Base-by-base conservation (phyloP, 2,797 vertebrate genomes). In the Gobionotothen gibberifrons region DNA sequence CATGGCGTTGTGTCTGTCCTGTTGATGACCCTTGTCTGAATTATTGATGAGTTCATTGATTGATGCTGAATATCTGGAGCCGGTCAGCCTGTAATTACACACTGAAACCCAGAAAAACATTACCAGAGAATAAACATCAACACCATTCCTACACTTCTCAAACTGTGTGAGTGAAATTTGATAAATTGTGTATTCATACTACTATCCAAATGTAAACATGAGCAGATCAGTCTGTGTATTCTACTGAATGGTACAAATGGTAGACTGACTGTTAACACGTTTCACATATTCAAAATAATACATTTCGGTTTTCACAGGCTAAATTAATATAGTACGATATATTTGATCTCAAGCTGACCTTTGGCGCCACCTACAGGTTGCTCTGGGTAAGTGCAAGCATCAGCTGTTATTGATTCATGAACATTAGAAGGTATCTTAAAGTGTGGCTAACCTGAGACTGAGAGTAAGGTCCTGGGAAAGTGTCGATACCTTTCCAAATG, bases 31-130 rank as follows among this genome's bases (percentile, higher is more conserved):
- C 11, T 12, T 3, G 8, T 52, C 22, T 90, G 74, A 87, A 89
- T 88, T 52, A 90, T 87, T 87, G 26, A 88, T 89, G 83, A 77
- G 49, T 39, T 68, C 4, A 87, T 86, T 58, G 83, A 81, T 87
- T 87, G 26, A 15, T 5, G 43, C 32, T 52, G 46, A 74, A 78
- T 78, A 75, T 85, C 61, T 32, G 63, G 72, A 54, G 32, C 44
- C 14, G 1, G 9, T 49, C 48, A 44, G 65, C 4, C 54, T 58
- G 66, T 76, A 63, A 72, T 81, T 44, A 78, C 55, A 74, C 39
- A 12, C 32, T 13, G 22, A 26, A 39, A 71, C 2, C 8, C 40
- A 72, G 11, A 5, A 29, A 69, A 26, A 19, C 26, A 67, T 17
- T 2, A 49, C 5, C 1, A 52, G 42, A 62, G 42, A 62, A 36